Base-by-base conservation (phyloP, 1,140 invertebrate genomes). In the Homarus americanus region DNA sequence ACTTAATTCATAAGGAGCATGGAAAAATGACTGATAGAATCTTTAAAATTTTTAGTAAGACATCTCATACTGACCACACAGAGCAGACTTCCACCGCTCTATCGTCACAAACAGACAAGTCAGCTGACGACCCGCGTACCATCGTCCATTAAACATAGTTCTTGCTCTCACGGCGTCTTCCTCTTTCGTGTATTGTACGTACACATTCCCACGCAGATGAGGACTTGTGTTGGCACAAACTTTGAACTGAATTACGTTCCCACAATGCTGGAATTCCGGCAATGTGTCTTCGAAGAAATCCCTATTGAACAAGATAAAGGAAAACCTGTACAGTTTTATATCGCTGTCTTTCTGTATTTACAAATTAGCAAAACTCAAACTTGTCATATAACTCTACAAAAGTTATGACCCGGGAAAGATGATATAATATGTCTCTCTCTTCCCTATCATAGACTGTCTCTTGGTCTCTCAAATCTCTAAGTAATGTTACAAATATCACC, bases 121-220 rank as follows among this genome's bases (percentile, higher is more conserved):
- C 0, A 99, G 93, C 93, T 97, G 97, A 86, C 96, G 96, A 0
- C 97, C 97, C 17, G 96, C 98, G 94, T 98, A 99, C 95, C 96
- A 99, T n/a, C 98, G 95, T 15, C 97, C 97, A 94, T 98, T 97
- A 91, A 99, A 95, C 24, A 95, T 95, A 87, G 96, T 95, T 93
- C 96, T 97, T 20, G 97, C 97, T 88, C 95, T 95, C 0, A 97
- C 95, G 7, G 97, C 96, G 90, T 96, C 96, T 73, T 96, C 95
- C 92, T 96, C 95, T 93, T 95, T 95, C 36, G 94, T 94, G 95
- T 96, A 99, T 93, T 98, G 97, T 69, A 98, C 95, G 93, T 98
- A 99, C 73, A 98, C 96, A 95, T 99, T 98, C 0, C 98, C 98
- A 83, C 97, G 95, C 0, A 99, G 95, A 95, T 99, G 98, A 82